These are phyloP conservation scores for Acanthopagrus latus DNA, from an alignment of 2,797 vertebrate species.

Conservation along the genomic window DNA sequence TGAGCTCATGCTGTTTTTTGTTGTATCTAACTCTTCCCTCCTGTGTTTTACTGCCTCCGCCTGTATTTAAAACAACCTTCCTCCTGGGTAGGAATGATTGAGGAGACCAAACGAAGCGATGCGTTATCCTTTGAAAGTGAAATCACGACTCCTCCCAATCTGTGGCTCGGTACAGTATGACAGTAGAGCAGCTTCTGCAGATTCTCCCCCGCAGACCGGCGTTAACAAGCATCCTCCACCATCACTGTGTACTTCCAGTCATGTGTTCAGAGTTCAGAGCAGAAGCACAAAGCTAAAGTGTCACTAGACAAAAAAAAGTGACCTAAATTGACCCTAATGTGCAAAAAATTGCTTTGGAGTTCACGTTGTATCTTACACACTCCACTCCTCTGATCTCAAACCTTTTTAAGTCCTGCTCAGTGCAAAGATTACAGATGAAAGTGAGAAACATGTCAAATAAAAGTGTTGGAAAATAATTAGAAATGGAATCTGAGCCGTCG, in stretches of 20 bases:
- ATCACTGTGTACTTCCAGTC: too few species aligned
- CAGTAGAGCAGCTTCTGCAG: slow-evolving; percentile 21
- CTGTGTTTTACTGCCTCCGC: slow-evolving; percentile 19
- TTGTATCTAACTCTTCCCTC: not conserved
- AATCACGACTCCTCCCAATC: slow-evolving; percentile 68
- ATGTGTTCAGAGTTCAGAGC: too few species aligned
- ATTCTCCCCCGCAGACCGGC: not conserved
- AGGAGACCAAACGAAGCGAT: slow-evolving; percentile 63
- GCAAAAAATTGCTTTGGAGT: too few species aligned
- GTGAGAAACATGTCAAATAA: too few species aligned
- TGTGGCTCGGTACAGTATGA: slow-evolving; percentile 87
- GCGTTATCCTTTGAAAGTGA: slow-evolving; percentile 65
- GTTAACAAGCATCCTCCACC: slow-evolving; percentile 1
- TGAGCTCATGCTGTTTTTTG: not conserved
- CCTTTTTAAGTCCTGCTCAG: too few species aligned
- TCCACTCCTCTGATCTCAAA: too few species aligned
- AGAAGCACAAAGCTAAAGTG: not conserved
- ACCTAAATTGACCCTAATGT: not conserved
- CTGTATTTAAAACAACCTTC: not conserved
- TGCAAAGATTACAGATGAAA: too few species aligned
- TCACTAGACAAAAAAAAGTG: not conserved
- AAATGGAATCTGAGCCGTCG: too few species aligned
- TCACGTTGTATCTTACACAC: too few species aligned
- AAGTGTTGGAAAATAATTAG: too few species aligned
- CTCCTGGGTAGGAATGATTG: slow-evolving; percentile 74